Base-by-base conservation (phyloP, 1,140 invertebrate species). In the Drosophila navojoa region DNA sequence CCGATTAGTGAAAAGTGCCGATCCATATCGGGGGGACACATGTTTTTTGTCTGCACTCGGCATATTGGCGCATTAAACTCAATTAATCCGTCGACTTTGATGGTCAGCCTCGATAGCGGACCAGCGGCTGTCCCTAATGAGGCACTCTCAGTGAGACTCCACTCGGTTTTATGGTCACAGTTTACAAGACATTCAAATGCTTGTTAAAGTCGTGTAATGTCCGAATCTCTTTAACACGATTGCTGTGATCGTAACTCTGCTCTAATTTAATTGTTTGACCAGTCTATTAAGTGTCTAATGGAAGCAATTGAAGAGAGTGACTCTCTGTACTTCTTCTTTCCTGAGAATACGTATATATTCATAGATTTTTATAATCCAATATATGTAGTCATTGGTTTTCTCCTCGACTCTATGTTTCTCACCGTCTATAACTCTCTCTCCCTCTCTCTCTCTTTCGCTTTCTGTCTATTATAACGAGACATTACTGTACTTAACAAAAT, bases 1-100 rank as follows among this genome's bases (percentile, higher is more conserved):
- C 71, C 82, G 82, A 82, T 82, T 86, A 87, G 81, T 86, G 82
- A 86, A 86, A 86, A 86, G 82, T 86, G 76, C 52, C 81, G 81
- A 86, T 86, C 75, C 75, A 50, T 79, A 87, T 87, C 81, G 67
- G 19, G 32, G 45, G 10, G 29, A 69, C 82, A 87, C 72, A 86
- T 87, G 81, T 81, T 67, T 69, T 54, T 19, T 76, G 40, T 72
- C 15, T 60, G 44, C 50, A 67, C 71, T 76, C 63, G 74, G 76
- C 63, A 69, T 78, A 82, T 78, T 79, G 78, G 78, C 66, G 71
- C 81, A 85, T 86, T 78, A 86, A 81, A 78, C 60, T 77, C 82
- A 85, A 85, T 85, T 85, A 86, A 85, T 59, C 44, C 53, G 25
- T 58, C 32, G 64, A 77, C 66, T 77, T 68, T 77, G 74, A 71